A percentile compares a stretch with the other conserved stretches of the same genome.
Conservation (phyloP, 2,113 vertebrate genomes). For the Benitochromis conjunctus region DNA sequence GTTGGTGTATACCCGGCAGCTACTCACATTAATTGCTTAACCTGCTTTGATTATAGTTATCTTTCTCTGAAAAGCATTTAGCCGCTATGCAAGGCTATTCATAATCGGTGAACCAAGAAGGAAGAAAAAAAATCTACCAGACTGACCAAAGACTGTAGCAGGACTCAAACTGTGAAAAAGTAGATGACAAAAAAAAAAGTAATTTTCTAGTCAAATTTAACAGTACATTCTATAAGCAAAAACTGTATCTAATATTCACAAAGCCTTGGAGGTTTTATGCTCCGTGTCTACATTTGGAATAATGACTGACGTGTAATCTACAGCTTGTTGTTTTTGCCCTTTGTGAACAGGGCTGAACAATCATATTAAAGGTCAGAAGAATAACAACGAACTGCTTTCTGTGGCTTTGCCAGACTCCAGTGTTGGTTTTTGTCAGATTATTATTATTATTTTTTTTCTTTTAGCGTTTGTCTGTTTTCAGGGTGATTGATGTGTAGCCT, state of each 20-base stretch:
- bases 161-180: not conserved
- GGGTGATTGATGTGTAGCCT: slow-evolving; percentile 45
- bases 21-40: not conserved
- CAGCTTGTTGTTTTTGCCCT: slow-evolving; percentile 63
- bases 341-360: slow-evolving; percentile 50
- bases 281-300: slow-evolving; percentile 26
- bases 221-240: not conserved
- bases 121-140: not conserved
- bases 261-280: not conserved
- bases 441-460: not conserved
- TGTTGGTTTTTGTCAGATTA: slow-evolving; percentile 18
- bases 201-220: not conserved
- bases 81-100: not conserved
- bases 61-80: not conserved
- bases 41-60: slow-evolving; percentile 21
- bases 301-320: slow-evolving; percentile 59
- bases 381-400: slow-evolving; percentile 52
- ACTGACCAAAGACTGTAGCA: not conserved
- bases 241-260: not conserved
- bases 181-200: not conserved
- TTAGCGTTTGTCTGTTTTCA: slow-evolving; percentile 6
- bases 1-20: not conserved
- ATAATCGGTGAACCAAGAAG: not conserved
- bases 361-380: slow-evolving; percentile 68
- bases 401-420: not conserved